Evolutionary conservation across 2,797 vertebrate genomes (phyloP), one percentile per base, ranked within the genome.

Genomic region (Hippocampus kuda): DNA sequence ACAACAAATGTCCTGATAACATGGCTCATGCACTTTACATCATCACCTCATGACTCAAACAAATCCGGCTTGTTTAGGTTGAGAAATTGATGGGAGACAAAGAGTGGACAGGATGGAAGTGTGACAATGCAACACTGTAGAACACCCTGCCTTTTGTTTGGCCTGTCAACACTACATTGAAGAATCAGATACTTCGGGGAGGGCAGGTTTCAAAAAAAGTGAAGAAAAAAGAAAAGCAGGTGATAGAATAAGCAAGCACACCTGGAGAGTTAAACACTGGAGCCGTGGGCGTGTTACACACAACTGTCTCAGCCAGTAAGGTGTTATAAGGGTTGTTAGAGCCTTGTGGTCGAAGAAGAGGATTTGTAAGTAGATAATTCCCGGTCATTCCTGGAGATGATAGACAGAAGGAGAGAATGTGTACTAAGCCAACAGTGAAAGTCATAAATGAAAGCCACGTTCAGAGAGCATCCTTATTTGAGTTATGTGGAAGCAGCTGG

Each of bases 241-340:
- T 74, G 77, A 82, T 85, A 86, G 81, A 79, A 83, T 89, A 88
- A 88, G 86, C 86, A 91, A 93, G 94, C 96, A 95, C 95, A 99
- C 97, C 97, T 99, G 97, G 97, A 90, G 97, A 98, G 93, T 98
- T 97, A 99, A 98, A 99, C 87, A 97, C 96, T 88, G 96, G 95
- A 93, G 97, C 95, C 87, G 95, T 94, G 89, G 96, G 96, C 91
- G 94, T 92, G 93, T 96, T 99, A 94, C 96, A 99, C 89, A 98
- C 97, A 92, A 99, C 93, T 85, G 97, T 99, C 94, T 99, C 97
- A 88, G 97, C 97, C 89, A 99, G 95, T 93, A 99, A 94, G 92
- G 96, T 98, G 94, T 99, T 99, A 96, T 99, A 99, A 84, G 97
- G 97, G 92, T 99, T 99, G 95, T 99, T 99, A 98, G 95, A 97